Conservation (phyloP, 2,113 vertebrate species). For the Eretmochelys imbricata region DNA sequence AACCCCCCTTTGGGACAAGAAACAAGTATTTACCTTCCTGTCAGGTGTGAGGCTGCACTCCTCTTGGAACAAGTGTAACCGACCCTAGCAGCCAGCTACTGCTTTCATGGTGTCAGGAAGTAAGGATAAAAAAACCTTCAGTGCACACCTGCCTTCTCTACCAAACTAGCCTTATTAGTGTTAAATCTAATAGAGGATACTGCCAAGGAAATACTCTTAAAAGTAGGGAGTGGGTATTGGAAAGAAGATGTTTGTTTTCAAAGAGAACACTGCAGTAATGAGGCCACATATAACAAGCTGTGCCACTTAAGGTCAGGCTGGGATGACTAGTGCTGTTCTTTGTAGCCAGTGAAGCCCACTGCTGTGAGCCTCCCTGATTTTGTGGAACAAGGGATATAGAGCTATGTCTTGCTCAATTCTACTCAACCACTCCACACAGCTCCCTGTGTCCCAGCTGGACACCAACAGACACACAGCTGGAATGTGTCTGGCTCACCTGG, state of each 20-base stretch:
- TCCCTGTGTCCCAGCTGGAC: not conserved
- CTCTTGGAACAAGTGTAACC: not conserved
- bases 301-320: accelerated
- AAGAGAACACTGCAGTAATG: not conserved
- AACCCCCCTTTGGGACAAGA: not conserved
- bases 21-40: not conserved
- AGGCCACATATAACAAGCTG: not conserved
- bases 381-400: not conserved
- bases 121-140: accelerated
- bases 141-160: not conserved
- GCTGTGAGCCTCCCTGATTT: not conserved
- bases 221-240: accelerated
- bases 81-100: not conserved
- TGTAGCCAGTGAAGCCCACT: not conserved
- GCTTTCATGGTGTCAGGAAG: not conserved
- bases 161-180: accelerated
- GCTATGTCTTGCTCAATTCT: not conserved
- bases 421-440: not conserved
- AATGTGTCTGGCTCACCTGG: not conserved
- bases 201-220: not conserved
- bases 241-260: not conserved
- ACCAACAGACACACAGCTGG: not conserved
- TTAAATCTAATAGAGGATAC: accelerated
- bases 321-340: not conserved
- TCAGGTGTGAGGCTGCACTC: not conserved